Percentiles rank a stretch among this genome's conserved stretches.
Evolutionary conservation across 2,888 invertebrate species (phyloP).

Genomic region (Selenia dentaria): DNA sequence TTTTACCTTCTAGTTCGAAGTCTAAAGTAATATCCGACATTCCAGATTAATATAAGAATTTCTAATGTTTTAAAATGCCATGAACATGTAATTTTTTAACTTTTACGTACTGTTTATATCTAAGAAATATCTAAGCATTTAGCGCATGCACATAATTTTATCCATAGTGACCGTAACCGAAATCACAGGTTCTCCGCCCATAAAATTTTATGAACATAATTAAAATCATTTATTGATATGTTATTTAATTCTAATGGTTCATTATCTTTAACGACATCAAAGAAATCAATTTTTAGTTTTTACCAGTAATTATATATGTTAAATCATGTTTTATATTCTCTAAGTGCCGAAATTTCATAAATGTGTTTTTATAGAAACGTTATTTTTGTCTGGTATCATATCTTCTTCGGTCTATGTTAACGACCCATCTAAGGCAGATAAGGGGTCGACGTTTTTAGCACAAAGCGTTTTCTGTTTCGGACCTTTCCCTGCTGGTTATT

Average conservation of each 20-base stretch:
- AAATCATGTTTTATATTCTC: slow-evolving; percentile 1
- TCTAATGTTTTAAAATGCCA: too few species aligned
- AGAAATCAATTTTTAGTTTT: slow-evolving; percentile 25
- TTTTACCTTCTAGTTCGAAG: too few species aligned
- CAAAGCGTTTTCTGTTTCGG: slow-evolving; percentile 81
- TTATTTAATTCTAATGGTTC: slow-evolving; percentile 1
- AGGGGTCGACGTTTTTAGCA: slow-evolving; percentile 83
- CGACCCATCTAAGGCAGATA: slow-evolving; percentile 76
- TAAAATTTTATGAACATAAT: background rate
- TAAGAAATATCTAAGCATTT: slow-evolving; percentile 4
- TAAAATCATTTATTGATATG: background rate
- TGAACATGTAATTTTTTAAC: too few species aligned
- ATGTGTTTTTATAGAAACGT: background rate
- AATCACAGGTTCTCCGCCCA: background rate
- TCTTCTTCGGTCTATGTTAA: slow-evolving; percentile 66
- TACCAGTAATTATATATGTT: slow-evolving; percentile 7
- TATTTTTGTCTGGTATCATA: background rate
- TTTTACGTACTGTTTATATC: too few species aligned
- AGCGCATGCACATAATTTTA: too few species aligned
- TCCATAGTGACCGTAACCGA: background rate
- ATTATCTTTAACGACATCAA: slow-evolving; percentile 26
- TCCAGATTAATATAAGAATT: too few species aligned
- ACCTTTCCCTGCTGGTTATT: slow-evolving; percentile 74
- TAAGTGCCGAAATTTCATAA: background rate
- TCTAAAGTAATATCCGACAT: too few species aligned